Percentiles rank a stretch among this genome's conserved stretches.
These are phyloP conservation scores for Axis porcinus DNA, from an alignment of 2,113 vertebrate genomes.

Conservation along the genomic window DNA sequence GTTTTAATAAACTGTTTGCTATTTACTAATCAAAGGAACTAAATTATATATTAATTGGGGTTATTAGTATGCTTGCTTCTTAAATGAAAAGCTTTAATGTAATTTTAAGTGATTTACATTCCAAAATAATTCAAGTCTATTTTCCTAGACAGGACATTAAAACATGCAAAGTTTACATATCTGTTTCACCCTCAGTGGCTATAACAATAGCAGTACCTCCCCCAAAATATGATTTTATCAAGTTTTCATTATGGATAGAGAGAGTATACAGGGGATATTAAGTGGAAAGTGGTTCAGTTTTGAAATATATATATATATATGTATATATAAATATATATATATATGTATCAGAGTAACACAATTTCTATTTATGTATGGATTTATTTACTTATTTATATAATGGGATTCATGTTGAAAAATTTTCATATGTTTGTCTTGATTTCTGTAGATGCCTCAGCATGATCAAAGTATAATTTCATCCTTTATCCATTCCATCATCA, in stretches of 20 bases:
- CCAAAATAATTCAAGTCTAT: not conserved
- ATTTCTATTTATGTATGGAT: not conserved
- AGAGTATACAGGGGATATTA: not conserved
- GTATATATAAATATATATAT: accelerated
- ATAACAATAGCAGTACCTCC: not conserved
- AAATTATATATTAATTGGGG: not conserved
- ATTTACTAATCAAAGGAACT: not conserved
- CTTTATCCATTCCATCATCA: not conserved
- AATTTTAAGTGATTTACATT: not conserved
- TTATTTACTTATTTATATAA: not conserved
- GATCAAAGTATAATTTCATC: not conserved
- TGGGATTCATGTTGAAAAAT: not conserved
- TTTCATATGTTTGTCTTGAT: not conserved
- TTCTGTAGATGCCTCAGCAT: not conserved
- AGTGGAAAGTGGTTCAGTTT: not conserved
- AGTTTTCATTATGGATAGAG: not conserved
- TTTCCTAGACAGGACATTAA: not conserved
- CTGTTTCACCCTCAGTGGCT: not conserved
- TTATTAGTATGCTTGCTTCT: not conserved
- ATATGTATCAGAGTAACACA: not conserved
- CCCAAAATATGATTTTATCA: not conserved
- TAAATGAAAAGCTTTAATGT: not conserved
- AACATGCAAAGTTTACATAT: not conserved
- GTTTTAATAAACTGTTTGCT: not conserved
- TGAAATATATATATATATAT: not conserved